These are phyloP conservation scores for Oreotrochilus melanogaster DNA, from an alignment of 2,113 vertebrate species.

Conservation along the genomic window DNA sequence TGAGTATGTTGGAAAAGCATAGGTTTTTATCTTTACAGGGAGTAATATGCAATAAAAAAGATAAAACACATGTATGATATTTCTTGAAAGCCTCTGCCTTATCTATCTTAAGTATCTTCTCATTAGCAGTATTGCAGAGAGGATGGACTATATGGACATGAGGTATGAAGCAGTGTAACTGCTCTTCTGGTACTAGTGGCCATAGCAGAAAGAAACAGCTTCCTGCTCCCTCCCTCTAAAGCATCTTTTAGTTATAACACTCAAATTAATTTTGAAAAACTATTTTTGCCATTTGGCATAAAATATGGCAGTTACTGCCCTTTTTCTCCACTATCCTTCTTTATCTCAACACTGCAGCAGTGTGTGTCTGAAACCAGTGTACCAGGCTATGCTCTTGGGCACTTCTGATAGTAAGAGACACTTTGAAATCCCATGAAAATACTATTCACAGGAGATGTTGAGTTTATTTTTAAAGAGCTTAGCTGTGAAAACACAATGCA, in stretches of 20 bases:
- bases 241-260: neutral
- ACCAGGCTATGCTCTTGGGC: neutral
- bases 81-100: no score
- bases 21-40: neutral
- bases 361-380: neutral
- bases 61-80: no score
- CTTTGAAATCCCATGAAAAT: conserved; percentile 3
- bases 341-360: neutral
- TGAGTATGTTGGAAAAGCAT: neutral
- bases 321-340: neutral
- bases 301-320: neutral
- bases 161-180: neutral
- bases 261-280: neutral
- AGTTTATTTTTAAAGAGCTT: conserved; percentile 35
- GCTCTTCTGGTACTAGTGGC: neutral
- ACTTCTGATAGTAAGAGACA: neutral
- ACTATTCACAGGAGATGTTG: neutral
- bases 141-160: neutral
- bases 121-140: accelerated
- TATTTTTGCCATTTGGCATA: neutral
- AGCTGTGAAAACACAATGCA: neutral
- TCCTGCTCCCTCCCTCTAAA: neutral
- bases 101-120: neutral
- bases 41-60: neutral
- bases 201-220: neutral